Evolutionary conservation across 1,140 invertebrate genomes (phyloP), one percentile per base, ranked within the genome.

Genomic region (Atta texana): DNA sequence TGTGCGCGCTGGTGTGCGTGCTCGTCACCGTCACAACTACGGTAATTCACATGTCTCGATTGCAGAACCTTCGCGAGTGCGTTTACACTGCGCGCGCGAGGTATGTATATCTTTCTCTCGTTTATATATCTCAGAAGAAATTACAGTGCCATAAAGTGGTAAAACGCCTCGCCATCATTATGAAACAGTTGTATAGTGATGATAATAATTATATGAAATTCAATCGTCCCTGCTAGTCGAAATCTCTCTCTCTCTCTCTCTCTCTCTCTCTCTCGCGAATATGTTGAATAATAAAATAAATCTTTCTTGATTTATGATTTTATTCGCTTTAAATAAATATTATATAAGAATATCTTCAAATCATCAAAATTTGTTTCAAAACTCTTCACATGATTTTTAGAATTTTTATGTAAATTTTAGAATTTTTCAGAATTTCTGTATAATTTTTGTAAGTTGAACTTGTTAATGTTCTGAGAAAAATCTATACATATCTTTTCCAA

Each of bases 11-110:
- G 51, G 97, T 98, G 1, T 98, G 98, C 93, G 97, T 98, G 16
- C 95, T 98, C 64, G 98, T 98, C 59, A 98, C 98, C 12, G 98
- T 99, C 21, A 98, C 98, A 2, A 99, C 98, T 0, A 98, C 98
- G 0, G 98, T 98, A n/a, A 97, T 98, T 80, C 98, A 99, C 93
- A 98, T 99, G 98, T 98, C 98, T 91, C 96, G 98, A 81, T 95
- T 99, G 31, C 98, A 99, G 94, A 98, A 97, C 0, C 94, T 98
- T 28, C 96, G 97, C 87, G 97, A 98, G 93, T 99, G 98, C 92
- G 97, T 98, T 87, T 99, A 98, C 94, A 98, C 97, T 0, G 92
- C 89, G 28, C 93, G 92, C 86, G 95, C 95, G 39, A 95, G 93
- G 94, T 95, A 91, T 69, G 75, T 71, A 81, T 77, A 4, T 21